These are phyloP conservation scores for Subacronicta megacephala DNA, from an alignment of 2,888 invertebrate species.

Conservation along the genomic window DNA sequence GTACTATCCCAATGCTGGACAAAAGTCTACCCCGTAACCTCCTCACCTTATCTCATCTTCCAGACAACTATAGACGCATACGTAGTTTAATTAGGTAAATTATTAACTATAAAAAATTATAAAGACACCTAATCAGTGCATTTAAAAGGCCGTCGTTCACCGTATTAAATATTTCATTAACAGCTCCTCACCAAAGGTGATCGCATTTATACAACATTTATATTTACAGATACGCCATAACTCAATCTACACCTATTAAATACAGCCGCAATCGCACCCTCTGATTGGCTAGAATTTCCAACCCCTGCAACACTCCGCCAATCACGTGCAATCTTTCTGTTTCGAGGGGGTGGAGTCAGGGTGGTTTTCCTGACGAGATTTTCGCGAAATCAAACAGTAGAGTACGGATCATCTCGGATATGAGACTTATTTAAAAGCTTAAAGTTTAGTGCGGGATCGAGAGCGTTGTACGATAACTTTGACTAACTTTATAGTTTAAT, in stretches of 20 bases:
- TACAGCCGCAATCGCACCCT: constrained; percentile 69
- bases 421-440: constrained; percentile 57
- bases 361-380: constrained; percentile 81
- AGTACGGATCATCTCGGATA: constrained; percentile 65
- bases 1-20: too few species aligned
- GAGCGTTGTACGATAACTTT: constrained; percentile 61
- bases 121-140: constrained; percentile 31
- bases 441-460: constrained; percentile 54
- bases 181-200: constrained; percentile 72
- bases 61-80: too few species aligned
- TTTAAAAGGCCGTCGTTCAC: constrained; percentile 41
- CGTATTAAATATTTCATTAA: constrained; percentile 75
- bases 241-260: constrained; percentile 87
- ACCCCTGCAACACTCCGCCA: constrained; percentile 80
- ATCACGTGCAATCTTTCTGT: constrained; percentile 69
- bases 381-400: constrained; percentile 81
- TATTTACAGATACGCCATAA: constrained; percentile 83
- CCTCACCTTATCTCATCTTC: too few species aligned
- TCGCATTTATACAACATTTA: constrained; percentile 81
- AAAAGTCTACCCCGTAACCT: too few species aligned
- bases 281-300: constrained; percentile 80
- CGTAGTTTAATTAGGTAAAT: too few species aligned
- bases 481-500: constrained; percentile 52
- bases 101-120: constrained; percentile 16
- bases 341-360: constrained; percentile 82